A percentile compares a stretch with the other conserved stretches of the same genome.
Evolutionary conservation across 2,888 invertebrate genomes (phyloP).

Genomic region (Dryococelus australis): DNA sequence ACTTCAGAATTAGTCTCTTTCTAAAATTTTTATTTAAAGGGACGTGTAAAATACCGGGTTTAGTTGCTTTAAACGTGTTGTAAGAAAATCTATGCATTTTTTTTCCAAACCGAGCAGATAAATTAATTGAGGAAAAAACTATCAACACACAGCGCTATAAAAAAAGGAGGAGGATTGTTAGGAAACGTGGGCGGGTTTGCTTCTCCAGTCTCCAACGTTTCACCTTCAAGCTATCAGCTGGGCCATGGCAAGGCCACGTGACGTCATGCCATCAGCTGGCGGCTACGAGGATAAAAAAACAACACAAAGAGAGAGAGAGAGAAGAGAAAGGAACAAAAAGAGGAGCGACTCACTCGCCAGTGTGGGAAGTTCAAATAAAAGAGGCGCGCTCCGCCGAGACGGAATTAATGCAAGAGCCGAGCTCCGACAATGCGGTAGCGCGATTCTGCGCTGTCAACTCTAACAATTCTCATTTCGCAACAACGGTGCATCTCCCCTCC

Average conservation of each 20-base stretch:
- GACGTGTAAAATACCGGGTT: too few relatives aligned
- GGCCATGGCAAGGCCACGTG: neutral
- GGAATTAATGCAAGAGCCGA: neutral
- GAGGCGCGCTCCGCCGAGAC: neutral
- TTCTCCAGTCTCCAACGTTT: neutral
- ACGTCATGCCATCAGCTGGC: slow-evolving; percentile 16
- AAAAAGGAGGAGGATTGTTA: neutral
- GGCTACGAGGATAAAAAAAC: slow-evolving; percentile 2
- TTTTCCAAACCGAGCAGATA: too few relatives aligned
- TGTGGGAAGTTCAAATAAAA: slow-evolving; percentile 16
- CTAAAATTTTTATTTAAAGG: too few relatives aligned
- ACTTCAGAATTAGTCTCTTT: too few relatives aligned
- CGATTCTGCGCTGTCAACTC: too few relatives aligned
- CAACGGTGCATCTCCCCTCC: too few relatives aligned
- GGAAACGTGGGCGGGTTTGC: neutral
- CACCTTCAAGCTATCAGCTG: slow-evolving; percentile 7
- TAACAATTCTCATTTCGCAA: too few relatives aligned
- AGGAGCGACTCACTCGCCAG: neutral
- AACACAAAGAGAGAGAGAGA: neutral
- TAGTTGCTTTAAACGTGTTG: too few relatives aligned
- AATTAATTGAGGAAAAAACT: too few relatives aligned
- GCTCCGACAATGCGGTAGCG: neutral
- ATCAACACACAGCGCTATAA: neutral
- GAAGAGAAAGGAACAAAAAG: neutral
- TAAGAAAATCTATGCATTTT: too few relatives aligned